A percentile compares a stretch with the other conserved stretches of the same genome.
Conservation (phyloP, 2,113 vertebrate species). For the Hystrix cristata region DNA sequence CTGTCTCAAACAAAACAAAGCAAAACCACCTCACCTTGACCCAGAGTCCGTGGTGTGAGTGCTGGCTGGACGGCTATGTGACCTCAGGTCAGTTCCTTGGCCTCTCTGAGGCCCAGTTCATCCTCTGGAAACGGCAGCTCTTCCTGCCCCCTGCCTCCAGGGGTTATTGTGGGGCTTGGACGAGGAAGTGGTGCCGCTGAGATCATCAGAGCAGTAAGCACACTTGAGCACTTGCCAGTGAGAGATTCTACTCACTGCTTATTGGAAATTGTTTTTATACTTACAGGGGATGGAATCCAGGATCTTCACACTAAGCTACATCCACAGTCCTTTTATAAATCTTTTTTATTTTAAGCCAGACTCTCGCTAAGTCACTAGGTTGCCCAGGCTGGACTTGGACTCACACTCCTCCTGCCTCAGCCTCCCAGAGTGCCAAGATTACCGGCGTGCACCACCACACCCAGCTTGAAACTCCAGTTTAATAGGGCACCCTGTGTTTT, state of each 20-base stretch:
- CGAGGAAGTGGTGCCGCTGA: background rate
- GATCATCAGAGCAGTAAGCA: background rate
- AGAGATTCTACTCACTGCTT: background rate
- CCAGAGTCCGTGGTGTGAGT: background rate
- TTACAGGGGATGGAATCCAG: background rate
- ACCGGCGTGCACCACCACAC: background rate
- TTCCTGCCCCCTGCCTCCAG: background rate
- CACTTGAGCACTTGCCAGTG: background rate
- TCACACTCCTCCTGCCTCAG: background rate
- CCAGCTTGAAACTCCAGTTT: background rate
- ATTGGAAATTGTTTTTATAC: background rate
- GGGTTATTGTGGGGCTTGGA: background rate
- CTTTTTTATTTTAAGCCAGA: background rate
- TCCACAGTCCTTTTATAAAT: background rate
- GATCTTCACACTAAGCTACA: background rate
- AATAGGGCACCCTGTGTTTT: background rate
- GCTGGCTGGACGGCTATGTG: background rate
- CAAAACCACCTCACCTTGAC: background rate
- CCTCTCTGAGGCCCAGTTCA: conserved; percentile 5
- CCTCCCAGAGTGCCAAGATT: background rate
- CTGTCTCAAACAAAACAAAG: background rate
- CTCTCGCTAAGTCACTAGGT: background rate
- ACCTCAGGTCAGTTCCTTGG: background rate
- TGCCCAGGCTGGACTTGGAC: background rate
- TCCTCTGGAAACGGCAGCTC: background rate